A percentile compares a stretch with the other conserved stretches of the same genome.
These are phyloP conservation scores for Lucilia cuprina DNA, from an alignment of 1,140 invertebrate genomes.

Conservation along the genomic window DNA sequence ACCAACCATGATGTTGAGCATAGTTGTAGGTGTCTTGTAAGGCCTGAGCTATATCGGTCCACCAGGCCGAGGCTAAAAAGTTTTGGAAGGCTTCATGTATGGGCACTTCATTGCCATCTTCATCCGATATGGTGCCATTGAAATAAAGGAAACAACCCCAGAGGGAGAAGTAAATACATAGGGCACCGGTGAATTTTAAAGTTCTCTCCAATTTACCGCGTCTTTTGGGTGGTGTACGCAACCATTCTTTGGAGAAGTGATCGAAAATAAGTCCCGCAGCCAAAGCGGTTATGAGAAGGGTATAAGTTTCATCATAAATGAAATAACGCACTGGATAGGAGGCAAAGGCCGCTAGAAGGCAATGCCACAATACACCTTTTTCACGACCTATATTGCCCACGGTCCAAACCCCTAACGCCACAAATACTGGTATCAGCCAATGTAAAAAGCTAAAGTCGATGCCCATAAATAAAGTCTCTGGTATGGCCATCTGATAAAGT, in stretches of 20 bases:
- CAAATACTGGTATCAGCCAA: conserved; percentile 74
- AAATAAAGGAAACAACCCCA: conserved; percentile 86
- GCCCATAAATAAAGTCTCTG: conserved; percentile 74
- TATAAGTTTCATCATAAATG: conserved; percentile 73
- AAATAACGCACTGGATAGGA: conserved; percentile 72
- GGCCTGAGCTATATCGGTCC: conserved; percentile 76
- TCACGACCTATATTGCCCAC: conserved; percentile 90
- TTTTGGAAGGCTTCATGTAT: conserved; percentile 86
- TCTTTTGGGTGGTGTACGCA: conserved; percentile 68
- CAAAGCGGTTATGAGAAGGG: conserved; percentile 72
- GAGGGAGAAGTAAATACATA: conserved; percentile 74
- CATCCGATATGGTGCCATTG: conserved; percentile 85
- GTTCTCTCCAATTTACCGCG: conserved; percentile 62
- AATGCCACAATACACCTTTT: conserved; percentile 71
- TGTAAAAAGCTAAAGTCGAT: conserved; percentile 75
- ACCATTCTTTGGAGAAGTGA: conserved; percentile 79
- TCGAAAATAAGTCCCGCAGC: conserved; percentile 74
- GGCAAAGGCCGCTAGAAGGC: conserved; percentile 74
- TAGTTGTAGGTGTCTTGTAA: conserved; percentile 78
- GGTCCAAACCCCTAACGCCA: conserved; percentile 82
- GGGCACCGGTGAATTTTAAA: conserved; percentile 67
- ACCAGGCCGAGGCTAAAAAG: conserved; percentile 88
- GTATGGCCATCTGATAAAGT: conserved; percentile 77
- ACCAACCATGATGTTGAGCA: conserved; percentile 82
- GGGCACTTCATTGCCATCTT: conserved; percentile 86